Evolutionary conservation across 1,140 invertebrate genomes (phyloP), one percentile per base, ranked within the genome.

Genomic region (Pantala flavescens): DNA sequence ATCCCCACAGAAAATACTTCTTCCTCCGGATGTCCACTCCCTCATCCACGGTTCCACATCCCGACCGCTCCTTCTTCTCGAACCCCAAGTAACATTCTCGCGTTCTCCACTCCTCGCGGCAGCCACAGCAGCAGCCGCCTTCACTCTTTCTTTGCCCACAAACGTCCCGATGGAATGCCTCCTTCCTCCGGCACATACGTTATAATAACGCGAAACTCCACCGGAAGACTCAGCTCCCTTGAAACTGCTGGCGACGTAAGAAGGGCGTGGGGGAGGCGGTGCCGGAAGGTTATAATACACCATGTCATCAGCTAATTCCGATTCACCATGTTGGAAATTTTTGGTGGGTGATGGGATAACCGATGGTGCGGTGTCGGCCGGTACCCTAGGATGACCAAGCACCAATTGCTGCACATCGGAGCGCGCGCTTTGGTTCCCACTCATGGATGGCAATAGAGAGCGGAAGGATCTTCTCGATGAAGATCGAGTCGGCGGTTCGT

Each of bases 111-210:
- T 12, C 77, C 77, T 43, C 79, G 72, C 70, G 81, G 74, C 19
- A 16, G 55, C 28, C 79, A 71, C 70, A 81, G 80, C 21, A 0
- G 74, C 10, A 12, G 74, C 19, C 49, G 16, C 49, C 49, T 63
- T 63, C 14, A 63, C 14, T 12, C 49, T 16, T 12, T 63, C 49
- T 5, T 21, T 83, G 0, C 82, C 78, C 70, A 83, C 75, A 74
- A 85, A 86, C 2, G 85, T 84, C 21, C 87, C 84, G 63, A 87
- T 86, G 7, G 86, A 87, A 77, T 87, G 87, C 76, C 86, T 81
- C 72, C 87, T 82, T 73, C 80, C 79, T 23, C 80, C 77, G 7
- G 76, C 74, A 21, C 49, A 63, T 1, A 63, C 14, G 49, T 63
- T 63, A 12, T 63, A 63, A 63, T 63, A 63, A 5, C 49, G 49